phyloP scores from a whole-genome alignment of 2,113 vertebrate genomes.

The Pseudolaguvia tuberculata region DNA sequence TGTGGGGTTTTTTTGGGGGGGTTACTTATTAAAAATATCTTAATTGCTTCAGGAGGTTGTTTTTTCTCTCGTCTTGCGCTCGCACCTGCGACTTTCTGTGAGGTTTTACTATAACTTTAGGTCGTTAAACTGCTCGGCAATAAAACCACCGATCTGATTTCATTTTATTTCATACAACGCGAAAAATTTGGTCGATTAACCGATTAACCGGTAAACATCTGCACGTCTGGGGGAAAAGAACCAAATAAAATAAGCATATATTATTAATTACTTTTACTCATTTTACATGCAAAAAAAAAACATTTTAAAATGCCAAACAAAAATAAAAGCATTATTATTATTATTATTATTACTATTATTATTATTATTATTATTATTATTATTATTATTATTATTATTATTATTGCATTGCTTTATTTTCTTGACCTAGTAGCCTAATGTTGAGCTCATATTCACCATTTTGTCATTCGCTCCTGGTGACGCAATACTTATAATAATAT shows the following conservation, averaged over 20 bases:
- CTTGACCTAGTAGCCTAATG: neutral
- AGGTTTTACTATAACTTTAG: neutral
- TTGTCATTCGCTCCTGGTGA: neutral
- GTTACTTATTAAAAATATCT: neutral
- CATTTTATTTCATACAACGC: neutral
- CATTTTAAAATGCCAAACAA: no score
- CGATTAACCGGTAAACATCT: neutral
- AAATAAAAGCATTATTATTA: no score
- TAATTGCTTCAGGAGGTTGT: no score
- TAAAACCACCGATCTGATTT: neutral
- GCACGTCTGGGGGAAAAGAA: neutral
- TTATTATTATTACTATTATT: neutral
- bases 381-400: neutral
- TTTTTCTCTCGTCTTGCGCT: neutral
- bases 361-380: neutral
- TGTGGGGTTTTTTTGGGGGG: no score
- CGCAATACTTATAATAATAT: slow-evolving; percentile 15
- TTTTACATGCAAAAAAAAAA: no score
- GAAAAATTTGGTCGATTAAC: no score
- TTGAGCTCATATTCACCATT: neutral
- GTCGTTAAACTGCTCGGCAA: neutral
- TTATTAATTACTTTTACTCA: no score
- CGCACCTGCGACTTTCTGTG: neutral
- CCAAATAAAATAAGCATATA: neutral
- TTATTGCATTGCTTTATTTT: neutral